Evolutionary conservation across 2,797 vertebrate species (phyloP).

Genomic region (Sebastes iracundus): DNA sequence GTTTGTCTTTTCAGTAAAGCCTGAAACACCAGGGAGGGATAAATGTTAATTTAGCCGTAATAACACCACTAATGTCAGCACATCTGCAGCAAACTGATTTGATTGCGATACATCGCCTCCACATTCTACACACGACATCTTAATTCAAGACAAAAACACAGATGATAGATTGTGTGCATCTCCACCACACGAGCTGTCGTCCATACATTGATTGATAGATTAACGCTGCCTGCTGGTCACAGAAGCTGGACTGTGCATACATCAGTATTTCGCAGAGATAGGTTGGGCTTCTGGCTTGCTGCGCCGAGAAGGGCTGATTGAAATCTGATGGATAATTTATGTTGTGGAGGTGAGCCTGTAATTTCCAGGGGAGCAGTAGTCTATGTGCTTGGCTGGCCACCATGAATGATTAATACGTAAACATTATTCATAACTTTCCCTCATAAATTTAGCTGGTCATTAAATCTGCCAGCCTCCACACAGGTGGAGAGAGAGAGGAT

Average conservation of each 20-base stretch:
- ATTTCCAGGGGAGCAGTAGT: constrained; percentile 64
- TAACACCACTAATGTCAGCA: neutral
- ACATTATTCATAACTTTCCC: constrained; percentile 75
- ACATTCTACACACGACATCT: neutral
- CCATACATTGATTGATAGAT: neutral
- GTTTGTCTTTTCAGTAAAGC: neutral
- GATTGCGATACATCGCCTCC: neutral
- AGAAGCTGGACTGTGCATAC: neutral
- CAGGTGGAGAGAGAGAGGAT: neutral
- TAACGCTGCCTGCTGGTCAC: neutral
- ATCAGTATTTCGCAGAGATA: constrained; percentile 8
- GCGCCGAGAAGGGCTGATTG: constrained; percentile 19
- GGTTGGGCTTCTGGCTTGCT: neutral
- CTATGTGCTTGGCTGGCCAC: constrained; percentile 54
- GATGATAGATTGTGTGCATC: neutral
- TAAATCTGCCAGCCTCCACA: constrained; percentile 33
- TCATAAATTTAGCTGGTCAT: constrained; percentile 63
- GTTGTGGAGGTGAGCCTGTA: constrained; percentile 54
- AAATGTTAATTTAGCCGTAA: constrained; percentile 1
- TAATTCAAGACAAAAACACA: neutral
- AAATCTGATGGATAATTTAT: constrained; percentile 75
- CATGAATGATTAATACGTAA: constrained; percentile 78
- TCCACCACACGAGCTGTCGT: neutral
- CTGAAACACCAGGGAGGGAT: neutral
- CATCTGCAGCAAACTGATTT: neutral